Evolutionary conservation across 2,888 invertebrate species (phyloP), one percentile per base, ranked within the genome.

Genomic region (Thelaira solivaga): DNA sequence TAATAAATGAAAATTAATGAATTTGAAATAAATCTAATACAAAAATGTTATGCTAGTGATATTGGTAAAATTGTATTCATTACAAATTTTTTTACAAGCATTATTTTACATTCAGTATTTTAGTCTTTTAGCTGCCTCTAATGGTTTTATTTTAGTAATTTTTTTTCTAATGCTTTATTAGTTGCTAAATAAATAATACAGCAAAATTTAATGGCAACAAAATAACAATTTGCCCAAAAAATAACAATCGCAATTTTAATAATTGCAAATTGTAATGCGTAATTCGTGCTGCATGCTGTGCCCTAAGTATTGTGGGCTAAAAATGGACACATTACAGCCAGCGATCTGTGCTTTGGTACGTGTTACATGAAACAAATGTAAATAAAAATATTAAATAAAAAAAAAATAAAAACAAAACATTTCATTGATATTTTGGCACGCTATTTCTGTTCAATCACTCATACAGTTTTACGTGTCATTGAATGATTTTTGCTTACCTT

Each of bases 361-460:
- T 41, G n/a, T 67, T 53, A 41, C 36, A 45, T 61, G 22, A 53
- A 51, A 43, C 53, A 74, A 59, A 45, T 61, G 31, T 53, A 74
- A 53, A 65, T 51, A 59, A 59, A 51, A 59, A 29, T 67, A 51
- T 45, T 39, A 47, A 57, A 55, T 20, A 22, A n/a, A n/a, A n/a
- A n/a, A n/a, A n/a, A n/a, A n/a, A n/a, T n/a, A n/a, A n/a, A n/a
- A n/a, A n/a, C n/a, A n/a, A n/a, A n/a, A n/a, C n/a, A n/a, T n/a
- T n/a, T 10, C 20, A 24, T 24, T 47, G 7, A 13, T 1, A 43
- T 39, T 51, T 62, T 45, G 18, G 1, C 49, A 41, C 26, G 18
- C 39, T 13, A n/a, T 22, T 5, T 34, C 11, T 7, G 24, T 7
- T 4, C 41, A 51, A 34, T 55, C 64, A 47, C 7, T 57, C 31